These are phyloP conservation scores for Danio albolineatus DNA, from an alignment of 2,797 vertebrate genomes.

Conservation along the genomic window DNA sequence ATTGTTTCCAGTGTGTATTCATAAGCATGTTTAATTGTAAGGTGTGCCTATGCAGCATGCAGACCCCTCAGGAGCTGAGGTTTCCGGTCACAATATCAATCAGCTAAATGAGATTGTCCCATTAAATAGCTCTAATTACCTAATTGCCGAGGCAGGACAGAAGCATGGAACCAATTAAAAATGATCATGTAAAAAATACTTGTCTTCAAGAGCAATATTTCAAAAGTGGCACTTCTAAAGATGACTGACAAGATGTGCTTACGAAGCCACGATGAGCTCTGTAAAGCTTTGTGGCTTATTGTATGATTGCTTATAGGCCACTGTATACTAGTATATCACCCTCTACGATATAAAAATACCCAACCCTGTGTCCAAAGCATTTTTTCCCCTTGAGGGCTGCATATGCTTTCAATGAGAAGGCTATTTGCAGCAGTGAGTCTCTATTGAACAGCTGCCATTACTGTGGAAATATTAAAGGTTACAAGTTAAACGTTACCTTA, in stretches of 20 bases:
- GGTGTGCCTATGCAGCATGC: constrained; percentile 12
- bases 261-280: not conserved
- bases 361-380: too few relatives aligned
- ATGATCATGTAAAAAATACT: constrained; percentile 71
- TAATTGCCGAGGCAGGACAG: constrained; percentile 76
- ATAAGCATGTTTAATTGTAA: constrained; percentile 48
- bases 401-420: too few relatives aligned
- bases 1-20: constrained; percentile 26
- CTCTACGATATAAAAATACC: too few relatives aligned
- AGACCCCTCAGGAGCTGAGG: constrained; percentile 22
- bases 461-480: too few relatives aligned
- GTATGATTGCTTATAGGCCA: too few relatives aligned
- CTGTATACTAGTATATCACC: too few relatives aligned
- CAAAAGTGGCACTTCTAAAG: constrained; percentile 7
- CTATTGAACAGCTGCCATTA: too few relatives aligned
- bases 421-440: too few relatives aligned
- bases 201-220: constrained; percentile 62
- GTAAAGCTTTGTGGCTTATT: not conserved
- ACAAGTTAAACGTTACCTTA: too few relatives aligned
- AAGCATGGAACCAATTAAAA: constrained; percentile 75
- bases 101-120: constrained; percentile 76
- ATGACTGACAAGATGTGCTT: not conserved
- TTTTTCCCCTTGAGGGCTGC: too few relatives aligned
- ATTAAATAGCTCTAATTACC: constrained; percentile 77
- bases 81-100: constrained; percentile 74